These are phyloP conservation scores for Thereva nobilitata DNA, from an alignment of 2,888 invertebrate species.

Conservation along the genomic window DNA sequence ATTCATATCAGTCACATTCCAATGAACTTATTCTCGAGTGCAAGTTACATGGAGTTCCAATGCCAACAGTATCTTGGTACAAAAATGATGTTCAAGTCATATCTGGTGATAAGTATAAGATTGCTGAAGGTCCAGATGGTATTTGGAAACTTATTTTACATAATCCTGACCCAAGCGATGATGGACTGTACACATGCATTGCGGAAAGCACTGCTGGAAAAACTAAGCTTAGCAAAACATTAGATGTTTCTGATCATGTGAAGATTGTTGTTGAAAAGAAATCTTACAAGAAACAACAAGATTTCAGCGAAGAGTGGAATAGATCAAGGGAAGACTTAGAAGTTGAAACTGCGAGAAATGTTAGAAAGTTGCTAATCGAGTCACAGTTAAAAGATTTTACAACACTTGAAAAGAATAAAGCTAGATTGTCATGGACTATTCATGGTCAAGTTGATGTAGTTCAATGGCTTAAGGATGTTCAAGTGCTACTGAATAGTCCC, in stretches of 20 bases:
- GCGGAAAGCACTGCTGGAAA: slow-evolving; percentile 71
- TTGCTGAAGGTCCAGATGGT: slow-evolving; percentile 67
- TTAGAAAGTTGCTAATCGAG: slow-evolving; percentile 70
- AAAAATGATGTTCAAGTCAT: slow-evolving; percentile 67
- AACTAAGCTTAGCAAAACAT: slow-evolving; percentile 54
- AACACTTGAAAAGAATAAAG: slow-evolving; percentile 72
- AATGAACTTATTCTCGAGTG: slow-evolving; percentile 78
- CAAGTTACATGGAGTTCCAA: slow-evolving; percentile 72
- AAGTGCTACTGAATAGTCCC: slow-evolving; percentile 59
- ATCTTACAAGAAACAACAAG: slow-evolving; percentile 9
- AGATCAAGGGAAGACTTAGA: slow-evolving; percentile 46
- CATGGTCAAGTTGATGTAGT: slow-evolving; percentile 72
- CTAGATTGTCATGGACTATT: slow-evolving; percentile 78
- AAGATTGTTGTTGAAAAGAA: slow-evolving; percentile 42
- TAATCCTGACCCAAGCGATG: slow-evolving; percentile 67
- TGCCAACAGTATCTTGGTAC: slow-evolving; percentile 71
- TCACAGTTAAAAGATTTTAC: slow-evolving; percentile 75
- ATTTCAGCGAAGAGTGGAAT: slow-evolving; percentile 40
- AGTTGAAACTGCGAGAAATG: slow-evolving; percentile 59
- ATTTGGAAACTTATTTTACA: slow-evolving; percentile 70
- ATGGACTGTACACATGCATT: slow-evolving; percentile 75
- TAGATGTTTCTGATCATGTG: slow-evolving; percentile 53
- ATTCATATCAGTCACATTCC: slow-evolving; percentile 70
- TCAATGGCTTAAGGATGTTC: slow-evolving; percentile 75
- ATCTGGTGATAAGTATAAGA: slow-evolving; percentile 63